Conservation (phyloP, 2,113 vertebrate genomes). For the Entomyzon cyanotis region DNA sequence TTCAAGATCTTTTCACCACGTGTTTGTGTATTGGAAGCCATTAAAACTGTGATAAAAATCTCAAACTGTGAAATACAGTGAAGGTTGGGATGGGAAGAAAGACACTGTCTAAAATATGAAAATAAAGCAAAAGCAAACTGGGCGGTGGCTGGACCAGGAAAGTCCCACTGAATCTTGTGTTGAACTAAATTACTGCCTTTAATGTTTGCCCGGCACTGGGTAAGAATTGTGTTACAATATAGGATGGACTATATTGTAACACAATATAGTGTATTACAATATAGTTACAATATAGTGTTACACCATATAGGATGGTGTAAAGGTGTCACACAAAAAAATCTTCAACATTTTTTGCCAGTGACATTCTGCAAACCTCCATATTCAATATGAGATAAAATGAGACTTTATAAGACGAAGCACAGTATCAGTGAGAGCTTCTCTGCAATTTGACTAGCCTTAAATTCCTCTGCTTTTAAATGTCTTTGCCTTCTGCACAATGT, state of each 20-base stretch:
- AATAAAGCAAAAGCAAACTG: conserved; percentile 9
- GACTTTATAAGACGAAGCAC: not conserved
- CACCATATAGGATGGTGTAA: not conserved
- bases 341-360: not conserved
- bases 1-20: not conserved
- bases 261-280: no score
- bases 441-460: not conserved
- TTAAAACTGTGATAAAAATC: not conserved
- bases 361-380: not conserved
- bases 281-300: no score
- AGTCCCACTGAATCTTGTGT: conserved; percentile 31
- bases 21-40: not conserved
- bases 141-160: conserved; percentile 27
- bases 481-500: not conserved
- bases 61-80: not conserved
- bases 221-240: not conserved
- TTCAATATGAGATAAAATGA: not conserved
- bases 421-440: not conserved
- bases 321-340: not conserved
- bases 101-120: not conserved
- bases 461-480: not conserved
- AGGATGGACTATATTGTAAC: not conserved
- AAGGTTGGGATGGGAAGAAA: not conserved
- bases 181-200: not conserved
- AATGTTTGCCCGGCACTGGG: not conserved